These are phyloP conservation scores for Trichogramma dendrolimi DNA, from an alignment of 2,888 invertebrate species.

Conservation along the genomic window DNA sequence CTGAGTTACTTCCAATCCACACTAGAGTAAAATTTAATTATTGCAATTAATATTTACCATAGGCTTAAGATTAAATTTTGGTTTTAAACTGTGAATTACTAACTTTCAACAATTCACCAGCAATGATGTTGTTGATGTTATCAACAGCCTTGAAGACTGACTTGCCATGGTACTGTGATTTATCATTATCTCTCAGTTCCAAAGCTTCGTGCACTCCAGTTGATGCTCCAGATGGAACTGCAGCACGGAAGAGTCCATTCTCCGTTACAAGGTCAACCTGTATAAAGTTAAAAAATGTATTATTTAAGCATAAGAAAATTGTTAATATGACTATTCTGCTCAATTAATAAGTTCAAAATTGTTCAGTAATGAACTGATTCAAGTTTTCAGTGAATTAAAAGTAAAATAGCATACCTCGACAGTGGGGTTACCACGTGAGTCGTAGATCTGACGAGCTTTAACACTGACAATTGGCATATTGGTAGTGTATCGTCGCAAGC, in stretches of 20 bases:
- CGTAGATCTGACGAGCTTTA: constrained; percentile 95
- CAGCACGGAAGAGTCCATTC: constrained; percentile 82
- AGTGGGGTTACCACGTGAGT: constrained; percentile 98
- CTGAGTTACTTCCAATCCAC: constrained; percentile 78
- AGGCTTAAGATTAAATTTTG: background rate
- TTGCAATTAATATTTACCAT: background rate
- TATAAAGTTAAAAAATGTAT: constrained; percentile 14
- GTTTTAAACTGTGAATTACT: background rate
- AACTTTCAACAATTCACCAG: constrained; percentile 73
- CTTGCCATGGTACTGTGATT: constrained; percentile 89
- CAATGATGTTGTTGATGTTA: constrained; percentile 80
- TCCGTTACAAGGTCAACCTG: constrained; percentile 68
- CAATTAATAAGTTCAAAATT: background rate
- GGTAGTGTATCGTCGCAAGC: constrained; percentile 30
- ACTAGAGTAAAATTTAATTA: constrained; percentile 43
- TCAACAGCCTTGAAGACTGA: constrained; percentile 89
- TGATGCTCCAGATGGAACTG: constrained; percentile 97
- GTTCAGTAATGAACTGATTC: background rate
- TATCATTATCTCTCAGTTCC: constrained; percentile 90
- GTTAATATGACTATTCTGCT: background rate
- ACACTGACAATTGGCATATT: constrained; percentile 87
- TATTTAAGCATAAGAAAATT: constrained; percentile 6
- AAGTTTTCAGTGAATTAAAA: background rate
- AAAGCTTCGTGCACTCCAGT: constrained; percentile 97
- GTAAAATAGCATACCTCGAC: constrained; percentile 76